A percentile compares a stretch with the other conserved stretches of the same genome.
phyloP scores from a whole-genome alignment of 1,140 invertebrate genomes.

The Macrosteles quadrilineatus region DNA sequence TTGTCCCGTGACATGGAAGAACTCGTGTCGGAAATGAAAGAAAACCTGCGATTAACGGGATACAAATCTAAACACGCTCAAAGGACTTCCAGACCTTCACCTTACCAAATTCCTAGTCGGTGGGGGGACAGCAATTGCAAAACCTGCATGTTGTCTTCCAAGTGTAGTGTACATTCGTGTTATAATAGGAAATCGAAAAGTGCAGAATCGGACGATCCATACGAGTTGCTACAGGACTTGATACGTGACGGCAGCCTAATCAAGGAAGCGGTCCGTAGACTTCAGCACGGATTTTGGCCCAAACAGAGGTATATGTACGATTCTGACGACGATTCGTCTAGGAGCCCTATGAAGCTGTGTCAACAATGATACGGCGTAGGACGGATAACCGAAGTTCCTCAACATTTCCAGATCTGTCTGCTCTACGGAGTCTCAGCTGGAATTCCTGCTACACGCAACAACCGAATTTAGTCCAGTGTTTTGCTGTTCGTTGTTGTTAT shows the following conservation, averaged over 20 bases:
- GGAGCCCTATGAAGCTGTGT: conserved; percentile 37
- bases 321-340: conserved; percentile 53
- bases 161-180: conserved; percentile 39
- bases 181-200: conserved; percentile 38
- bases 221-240: conserved; percentile 64
- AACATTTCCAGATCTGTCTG: conserved; percentile 16
- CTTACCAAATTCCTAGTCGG: conserved; percentile 59
- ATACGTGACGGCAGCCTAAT: conserved; percentile 66
- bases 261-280: conserved; percentile 67
- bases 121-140: conserved; percentile 53
- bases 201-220: conserved; percentile 60
- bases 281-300: conserved; percentile 57
- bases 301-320: conserved; percentile 56
- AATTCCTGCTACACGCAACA: conserved; percentile 26
- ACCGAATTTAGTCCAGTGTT: conserved; percentile 20
- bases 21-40: conserved; percentile 68
- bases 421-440: conserved; percentile 5
- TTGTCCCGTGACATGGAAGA: conserved; percentile 62
- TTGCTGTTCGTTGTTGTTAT: conserved; percentile 25
- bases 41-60: conserved; percentile 62
- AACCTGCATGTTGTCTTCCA: conserved; percentile 43
- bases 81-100: conserved; percentile 56
- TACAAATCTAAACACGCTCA: conserved; percentile 51
- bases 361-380: conserved; percentile 22
- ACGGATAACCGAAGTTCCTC: conserved; percentile 13